Evolutionary conservation across 2,888 invertebrate genomes (phyloP), one percentile per base, ranked within the genome.

Genomic region (Himalopsyche japonica): DNA sequence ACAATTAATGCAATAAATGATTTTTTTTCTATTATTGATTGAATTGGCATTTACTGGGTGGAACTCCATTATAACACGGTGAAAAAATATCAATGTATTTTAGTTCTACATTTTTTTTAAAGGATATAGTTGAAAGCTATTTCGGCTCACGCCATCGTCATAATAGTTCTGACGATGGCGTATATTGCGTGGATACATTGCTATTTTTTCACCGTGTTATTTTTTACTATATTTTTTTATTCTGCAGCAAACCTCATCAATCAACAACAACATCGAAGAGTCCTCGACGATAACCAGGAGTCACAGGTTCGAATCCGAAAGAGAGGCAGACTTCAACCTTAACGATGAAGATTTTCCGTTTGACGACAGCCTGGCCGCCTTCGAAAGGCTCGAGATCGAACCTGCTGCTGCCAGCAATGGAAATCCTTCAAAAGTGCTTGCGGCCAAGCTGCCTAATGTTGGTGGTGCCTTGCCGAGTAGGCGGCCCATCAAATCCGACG

Each of bases 321-420:
- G 89, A 80, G 89, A 91, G 89, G 91, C 91, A 85, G 89, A 90
- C 85, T 90, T 91, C 81, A 90, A 90, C 80, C 87, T 90, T 27
- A 88, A 88, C 82, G 91, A 90, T 84, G 89, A 89, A 87, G 90
- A 90, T 87, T 92, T 92, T 86, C 89, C 90, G 86, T 90, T 92
- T 88, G 91, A 92, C 3, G 89, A 88, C 48, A 48, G 18, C 48
- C 34, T 82, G 1, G 88, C 89, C 1, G 87, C 87, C 32, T 86
- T 88, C 87, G 87, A 88, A 79, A 88, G 90, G 76, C 89, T 90
- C 24, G 89, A 90, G 34, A 90, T 88, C n/a, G 89, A 91, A 87
- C 87, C 88, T 87, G 85, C 57, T 20, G 57, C 2, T 20, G 6
- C 57, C 4, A 57, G 5, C 57, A 57, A 57, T 88, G 87, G 79